phyloP scores from a whole-genome alignment of 2,888 invertebrate species.

The Tenthredo amoena region DNA sequence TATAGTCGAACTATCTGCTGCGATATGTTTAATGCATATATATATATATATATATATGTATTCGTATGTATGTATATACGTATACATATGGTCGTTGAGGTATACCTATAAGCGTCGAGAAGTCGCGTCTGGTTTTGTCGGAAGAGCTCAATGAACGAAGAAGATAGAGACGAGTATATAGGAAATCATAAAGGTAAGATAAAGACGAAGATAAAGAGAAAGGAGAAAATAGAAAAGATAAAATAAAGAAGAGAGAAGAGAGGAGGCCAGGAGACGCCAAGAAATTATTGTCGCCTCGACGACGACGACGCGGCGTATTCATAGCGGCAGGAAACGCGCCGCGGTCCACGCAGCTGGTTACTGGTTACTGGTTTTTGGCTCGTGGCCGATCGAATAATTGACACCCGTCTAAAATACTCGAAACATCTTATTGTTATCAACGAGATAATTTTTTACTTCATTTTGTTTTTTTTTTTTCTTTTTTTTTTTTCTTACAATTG shows the following conservation, averaged over 20 bases:
- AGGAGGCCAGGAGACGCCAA: background rate
- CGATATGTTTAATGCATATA: conserved; percentile 50
- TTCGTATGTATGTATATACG: background rate
- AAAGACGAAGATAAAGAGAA: background rate
- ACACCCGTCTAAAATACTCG: conserved; percentile 10
- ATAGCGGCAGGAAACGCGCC: conserved; percentile 50
- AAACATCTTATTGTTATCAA: conserved; percentile 13
- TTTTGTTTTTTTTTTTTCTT: background rate
- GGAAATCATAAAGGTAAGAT: background rate
- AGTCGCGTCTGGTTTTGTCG: conserved; percentile 28
- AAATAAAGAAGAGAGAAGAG: background rate
- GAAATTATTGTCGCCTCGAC: conserved; percentile 48
- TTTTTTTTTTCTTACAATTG: background rate
- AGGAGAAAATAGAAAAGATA: background rate
- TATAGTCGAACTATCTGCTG: conserved; percentile 30
- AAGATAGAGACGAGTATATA: background rate
- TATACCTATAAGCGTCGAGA: conserved; percentile 3
- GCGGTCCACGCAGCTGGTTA: conserved; percentile 33
- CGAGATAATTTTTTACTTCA: background rate
- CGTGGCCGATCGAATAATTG: conserved; percentile 29
- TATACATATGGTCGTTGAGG: background rate
- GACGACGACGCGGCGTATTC: conserved; percentile 39
- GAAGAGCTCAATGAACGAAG: conserved; percentile 51
- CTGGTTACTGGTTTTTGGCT: conserved; percentile 16
- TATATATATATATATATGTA: background rate